Base-by-base conservation (phyloP, 1,140 invertebrate species). In the Diplogasteroides magnus region DNA sequence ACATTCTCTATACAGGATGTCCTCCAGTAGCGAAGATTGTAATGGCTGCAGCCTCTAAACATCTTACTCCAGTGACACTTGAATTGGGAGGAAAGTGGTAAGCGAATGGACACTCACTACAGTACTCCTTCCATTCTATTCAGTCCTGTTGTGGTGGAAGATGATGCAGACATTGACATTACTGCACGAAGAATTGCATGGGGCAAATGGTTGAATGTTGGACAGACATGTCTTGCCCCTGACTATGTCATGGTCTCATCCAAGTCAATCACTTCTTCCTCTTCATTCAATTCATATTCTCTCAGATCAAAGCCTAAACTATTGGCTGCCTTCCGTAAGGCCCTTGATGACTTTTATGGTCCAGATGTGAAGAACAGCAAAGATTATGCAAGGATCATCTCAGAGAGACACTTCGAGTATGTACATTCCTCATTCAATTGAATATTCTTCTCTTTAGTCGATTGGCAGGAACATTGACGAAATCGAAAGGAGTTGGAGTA, bases 1-100 rank as follows among this genome's bases (percentile, higher is more conserved):
- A 96, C 81, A 97, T 99, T 74, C 94, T 98, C 85, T 99, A 92
- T 82, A 99, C 96, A 1, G 96, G 96, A 0, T 92, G 91, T 31
- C 88, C 90, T 0, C 83, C 82, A 59, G 90, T 97, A 25, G 94
- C 91, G n/a, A 90, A 89, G 85, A 90, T 96, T 68, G 87, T 98
- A 1, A 90, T 93, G 81, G 87, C 88, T 68, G 93, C 94, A 2
- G 92, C 94, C 0, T 90, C 91, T 74, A 90, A 95, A 83, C 83
- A 90, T 85, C 86, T 98, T 25, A 98, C 95, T 0, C 96, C 96
- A 19, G 89, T 91, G 2, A 94, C 93, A 0, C 85, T 98, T 68
- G 95, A 98, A 86, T 85, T 98, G 32, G 95, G 95, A 58, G 94
- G 94, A 1, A 98, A 98, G 74, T 85, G 85, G 84, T 86, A 61